Conservation (phyloP, 2,797 vertebrate genomes). For the Ctenopoma multispine region DNA sequence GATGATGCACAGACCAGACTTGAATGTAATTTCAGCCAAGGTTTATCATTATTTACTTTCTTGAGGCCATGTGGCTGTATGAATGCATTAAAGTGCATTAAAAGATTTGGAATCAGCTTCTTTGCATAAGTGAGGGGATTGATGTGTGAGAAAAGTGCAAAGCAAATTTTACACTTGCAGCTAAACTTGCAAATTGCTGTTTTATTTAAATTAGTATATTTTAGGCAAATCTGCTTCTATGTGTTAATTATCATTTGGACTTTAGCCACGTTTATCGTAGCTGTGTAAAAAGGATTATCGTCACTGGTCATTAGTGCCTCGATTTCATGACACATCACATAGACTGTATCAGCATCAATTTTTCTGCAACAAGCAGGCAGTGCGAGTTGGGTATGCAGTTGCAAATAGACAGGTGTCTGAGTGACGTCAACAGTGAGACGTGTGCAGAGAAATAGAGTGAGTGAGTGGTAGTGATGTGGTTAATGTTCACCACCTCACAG, state of each 20-base stretch:
- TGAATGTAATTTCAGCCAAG: conserved; percentile 14
- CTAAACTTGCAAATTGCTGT: conserved; percentile 1
- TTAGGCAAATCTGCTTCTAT: background rate
- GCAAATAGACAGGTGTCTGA: background rate
- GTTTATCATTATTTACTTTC: conserved; percentile 31
- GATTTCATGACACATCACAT: background rate
- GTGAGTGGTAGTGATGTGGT: background rate
- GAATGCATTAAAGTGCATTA: conserved; percentile 24
- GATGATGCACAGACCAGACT: background rate
- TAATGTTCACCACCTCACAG: no score
- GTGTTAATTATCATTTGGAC: background rate
- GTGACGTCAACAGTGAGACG: background rate
- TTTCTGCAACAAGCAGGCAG: background rate
- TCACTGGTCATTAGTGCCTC: background rate
- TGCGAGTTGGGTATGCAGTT: background rate
- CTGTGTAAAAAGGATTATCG: background rate
- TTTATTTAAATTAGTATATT: conserved; percentile 18
- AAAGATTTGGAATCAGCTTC: conserved; percentile 2
- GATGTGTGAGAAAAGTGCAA: conserved; percentile 4
- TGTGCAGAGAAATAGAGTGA: background rate
- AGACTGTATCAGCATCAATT: conserved; percentile 2
- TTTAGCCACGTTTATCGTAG: no score
- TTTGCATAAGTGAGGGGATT: background rate
- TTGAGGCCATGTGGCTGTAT: background rate
- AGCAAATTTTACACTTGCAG: conserved; percentile 8